phyloP scores from a whole-genome alignment of 2,888 invertebrate genomes.

The Agrochola litura region DNA sequence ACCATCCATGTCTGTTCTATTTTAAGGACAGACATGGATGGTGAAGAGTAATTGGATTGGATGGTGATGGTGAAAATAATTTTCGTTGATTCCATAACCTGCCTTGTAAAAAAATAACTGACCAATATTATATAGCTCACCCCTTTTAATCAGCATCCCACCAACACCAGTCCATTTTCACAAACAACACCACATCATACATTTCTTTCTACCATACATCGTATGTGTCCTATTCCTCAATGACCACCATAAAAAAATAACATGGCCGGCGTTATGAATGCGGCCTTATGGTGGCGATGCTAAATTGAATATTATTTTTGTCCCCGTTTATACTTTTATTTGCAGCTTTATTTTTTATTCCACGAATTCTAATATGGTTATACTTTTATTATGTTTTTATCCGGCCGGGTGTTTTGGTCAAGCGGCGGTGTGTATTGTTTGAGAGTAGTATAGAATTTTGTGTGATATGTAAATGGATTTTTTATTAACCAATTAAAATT shows the following conservation, averaged over 20 bases:
- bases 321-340: constrained; percentile 54
- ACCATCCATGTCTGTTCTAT: no score
- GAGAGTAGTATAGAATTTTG: constrained; percentile 5
- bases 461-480: neutral
- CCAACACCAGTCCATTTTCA: neutral
- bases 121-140: neutral
- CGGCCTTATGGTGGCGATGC: constrained; percentile 26
- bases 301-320: constrained; percentile 64
- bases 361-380: constrained; percentile 59
- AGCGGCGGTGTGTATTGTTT: constrained; percentile 23
- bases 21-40: no score
- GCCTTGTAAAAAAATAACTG: neutral
- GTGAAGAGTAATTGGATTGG: no score
- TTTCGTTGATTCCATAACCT: neutral
- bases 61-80: no score
- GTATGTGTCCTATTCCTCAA: neutral
- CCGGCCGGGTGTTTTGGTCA: constrained; percentile 43
- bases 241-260: constrained; percentile 9
- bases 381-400: constrained; percentile 60
- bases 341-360: constrained; percentile 52
- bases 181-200: neutral
- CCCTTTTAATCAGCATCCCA: neutral
- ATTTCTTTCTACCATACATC: neutral
- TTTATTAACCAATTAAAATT: neutral
- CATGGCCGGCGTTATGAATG: neutral